Conservation (phyloP, 2,797 vertebrate species). For the Enteromius afrohamiltoni region DNA sequence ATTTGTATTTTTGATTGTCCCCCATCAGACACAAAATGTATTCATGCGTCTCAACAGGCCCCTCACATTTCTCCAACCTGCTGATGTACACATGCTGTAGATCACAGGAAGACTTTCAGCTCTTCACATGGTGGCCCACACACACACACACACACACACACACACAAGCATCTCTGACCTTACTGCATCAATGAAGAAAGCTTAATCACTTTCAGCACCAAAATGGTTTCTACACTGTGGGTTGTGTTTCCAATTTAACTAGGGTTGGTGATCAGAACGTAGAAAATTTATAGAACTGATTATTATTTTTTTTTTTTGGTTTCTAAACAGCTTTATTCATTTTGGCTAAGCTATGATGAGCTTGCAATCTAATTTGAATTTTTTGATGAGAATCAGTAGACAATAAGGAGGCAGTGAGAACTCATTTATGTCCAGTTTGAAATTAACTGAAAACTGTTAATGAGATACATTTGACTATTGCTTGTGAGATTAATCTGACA, state of each 20-base stretch:
- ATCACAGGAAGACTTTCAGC: slow-evolving; percentile 83
- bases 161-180: slow-evolving; percentile 15
- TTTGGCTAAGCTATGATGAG: neutral
- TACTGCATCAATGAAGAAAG: slow-evolving; percentile 27
- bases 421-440: neutral
- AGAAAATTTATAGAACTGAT: neutral
- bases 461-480: neutral
- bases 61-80: slow-evolving; percentile 56
- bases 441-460: neutral
- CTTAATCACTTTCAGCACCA: slow-evolving; percentile 9
- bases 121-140: slow-evolving; percentile 62
- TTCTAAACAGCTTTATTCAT: neutral
- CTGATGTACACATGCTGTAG: slow-evolving; percentile 67
- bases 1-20: slow-evolving; percentile 48
- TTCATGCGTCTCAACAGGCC: slow-evolving; percentile 61
- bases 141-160: slow-evolving; percentile 28
- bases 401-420: neutral
- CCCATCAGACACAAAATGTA: slow-evolving; percentile 56
- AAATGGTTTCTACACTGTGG: neutral
- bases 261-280: neutral
- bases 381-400: neutral
- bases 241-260: slow-evolving; percentile 2
- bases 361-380: neutral
- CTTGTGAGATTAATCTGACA: neutral
- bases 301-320: neutral